These are phyloP conservation scores for Antheraea pernyi DNA, from an alignment of 1,140 invertebrate genomes.

Conservation along the genomic window DNA sequence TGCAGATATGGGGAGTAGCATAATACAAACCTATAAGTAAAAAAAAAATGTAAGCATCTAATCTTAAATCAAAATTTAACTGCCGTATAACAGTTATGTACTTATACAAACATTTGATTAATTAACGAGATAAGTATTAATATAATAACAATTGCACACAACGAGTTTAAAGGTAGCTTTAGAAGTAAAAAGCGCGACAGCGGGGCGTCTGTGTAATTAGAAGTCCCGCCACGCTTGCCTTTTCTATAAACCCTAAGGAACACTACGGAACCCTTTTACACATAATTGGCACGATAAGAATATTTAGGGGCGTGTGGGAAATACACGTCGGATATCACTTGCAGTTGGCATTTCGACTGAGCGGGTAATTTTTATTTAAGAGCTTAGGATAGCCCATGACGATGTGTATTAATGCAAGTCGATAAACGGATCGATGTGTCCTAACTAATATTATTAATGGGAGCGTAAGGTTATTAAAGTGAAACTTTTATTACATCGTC, in stretches of 20 bases:
- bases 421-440: too few relatives aligned
- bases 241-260: conserved; percentile 52
- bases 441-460: too few relatives aligned
- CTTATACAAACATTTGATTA: background rate
- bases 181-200: conserved; percentile 27
- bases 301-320: conserved; percentile 67
- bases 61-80: background rate
- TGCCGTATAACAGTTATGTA: background rate
- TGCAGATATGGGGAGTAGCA: too few relatives aligned
- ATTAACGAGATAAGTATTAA: background rate
- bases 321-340: conserved; percentile 20
- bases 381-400: too few relatives aligned
- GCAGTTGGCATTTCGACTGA: background rate
- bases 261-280: conserved; percentile 15
- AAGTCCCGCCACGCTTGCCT: conserved; percentile 66
- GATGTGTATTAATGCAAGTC: too few relatives aligned
- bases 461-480: too few relatives aligned
- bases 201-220: conserved; percentile 68
- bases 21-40: too few relatives aligned
- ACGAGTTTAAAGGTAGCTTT: background rate
- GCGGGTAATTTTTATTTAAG: background rate
- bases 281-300: conserved; percentile 75
- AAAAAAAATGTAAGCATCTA: background rate
- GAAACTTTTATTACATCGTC: too few relatives aligned
- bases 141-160: background rate